Percentiles rank a stretch among this genome's conserved stretches.
Conservation (phyloP, 2,797 vertebrate genomes). For the Microctenopoma steveboyesi region DNA sequence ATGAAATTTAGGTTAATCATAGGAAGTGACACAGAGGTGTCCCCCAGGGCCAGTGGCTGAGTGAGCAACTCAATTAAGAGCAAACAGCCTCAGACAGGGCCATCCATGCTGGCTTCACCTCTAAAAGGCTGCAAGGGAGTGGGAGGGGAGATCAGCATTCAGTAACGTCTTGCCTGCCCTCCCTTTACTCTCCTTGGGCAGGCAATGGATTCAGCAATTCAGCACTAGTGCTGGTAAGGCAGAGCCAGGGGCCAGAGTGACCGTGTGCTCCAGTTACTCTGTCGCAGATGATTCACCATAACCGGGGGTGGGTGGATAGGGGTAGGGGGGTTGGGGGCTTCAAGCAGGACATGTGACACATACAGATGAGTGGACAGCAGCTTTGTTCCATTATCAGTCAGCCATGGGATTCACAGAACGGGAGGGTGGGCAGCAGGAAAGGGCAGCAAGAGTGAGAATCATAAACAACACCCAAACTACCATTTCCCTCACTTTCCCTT, state of each 20-base stretch:
- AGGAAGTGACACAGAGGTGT: conserved; percentile 84
- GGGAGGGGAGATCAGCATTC: conserved; percentile 52
- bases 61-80: conserved; percentile 87
- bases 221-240: conserved; percentile 54
- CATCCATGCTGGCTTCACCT: conserved; percentile 69
- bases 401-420: conserved; percentile 58
- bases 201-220: conserved; percentile 66
- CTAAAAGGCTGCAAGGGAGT: conserved; percentile 60
- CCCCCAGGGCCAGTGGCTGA: conserved; percentile 80
- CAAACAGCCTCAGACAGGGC: conserved; percentile 79
- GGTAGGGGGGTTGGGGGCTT: conserved; percentile 36
- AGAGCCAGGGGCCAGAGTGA: conserved; percentile 74
- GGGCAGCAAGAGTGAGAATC: conserved; percentile 54
- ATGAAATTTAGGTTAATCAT: conserved; percentile 86
- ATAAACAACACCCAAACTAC: conserved; percentile 61
- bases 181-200: conserved; percentile 66
- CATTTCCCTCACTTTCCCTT: conserved; percentile 43
- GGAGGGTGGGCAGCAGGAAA: conserved; percentile 44
- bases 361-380: conserved; percentile 74
- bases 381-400: conserved; percentile 77
- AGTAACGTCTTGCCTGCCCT: conserved; percentile 60
- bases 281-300: conserved; percentile 79
- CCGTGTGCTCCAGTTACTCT: conserved; percentile 81
- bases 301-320: conserved; percentile 31
- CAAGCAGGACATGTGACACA: conserved; percentile 69